These are phyloP conservation scores for Cosmia trapezina DNA, from an alignment of 2,888 invertebrate species.

Conservation along the genomic window DNA sequence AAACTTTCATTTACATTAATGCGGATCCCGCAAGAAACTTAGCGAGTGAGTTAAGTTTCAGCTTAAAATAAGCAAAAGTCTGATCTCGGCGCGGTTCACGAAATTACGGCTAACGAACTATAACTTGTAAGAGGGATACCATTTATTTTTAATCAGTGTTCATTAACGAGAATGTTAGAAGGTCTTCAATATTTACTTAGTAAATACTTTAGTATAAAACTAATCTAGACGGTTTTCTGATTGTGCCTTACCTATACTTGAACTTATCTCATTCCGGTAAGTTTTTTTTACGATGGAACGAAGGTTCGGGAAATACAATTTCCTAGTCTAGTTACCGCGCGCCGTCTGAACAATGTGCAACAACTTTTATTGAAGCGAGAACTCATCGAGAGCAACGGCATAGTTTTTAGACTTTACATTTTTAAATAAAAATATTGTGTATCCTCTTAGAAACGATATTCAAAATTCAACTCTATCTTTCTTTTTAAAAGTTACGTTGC, in stretches of 20 bases:
- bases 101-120: slow-evolving; percentile 40
- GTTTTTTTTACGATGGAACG: not conserved
- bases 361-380: slow-evolving; percentile 11
- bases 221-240: not conserved
- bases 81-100: slow-evolving; percentile 22
- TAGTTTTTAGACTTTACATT: not conserved
- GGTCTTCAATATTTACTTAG: not conserved
- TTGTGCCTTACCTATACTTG: not conserved
- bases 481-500: too few species aligned
- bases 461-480: slow-evolving; percentile 1
- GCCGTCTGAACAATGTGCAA: not conserved
- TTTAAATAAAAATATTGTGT: not conserved
- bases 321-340: not conserved
- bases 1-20: slow-evolving; percentile 63
- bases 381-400: not conserved
- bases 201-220: not conserved
- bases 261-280: not conserved
- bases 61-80: slow-evolving; percentile 51
- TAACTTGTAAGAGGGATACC: slow-evolving; percentile 41
- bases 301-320: not conserved
- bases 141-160: slow-evolving; percentile 36
- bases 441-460: not conserved
- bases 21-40: slow-evolving; percentile 50
- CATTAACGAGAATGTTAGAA: not conserved
- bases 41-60: slow-evolving; percentile 36